Base-by-base conservation (phyloP, 2,113 vertebrate species). In the Aspiorhynchus laticeps region DNA sequence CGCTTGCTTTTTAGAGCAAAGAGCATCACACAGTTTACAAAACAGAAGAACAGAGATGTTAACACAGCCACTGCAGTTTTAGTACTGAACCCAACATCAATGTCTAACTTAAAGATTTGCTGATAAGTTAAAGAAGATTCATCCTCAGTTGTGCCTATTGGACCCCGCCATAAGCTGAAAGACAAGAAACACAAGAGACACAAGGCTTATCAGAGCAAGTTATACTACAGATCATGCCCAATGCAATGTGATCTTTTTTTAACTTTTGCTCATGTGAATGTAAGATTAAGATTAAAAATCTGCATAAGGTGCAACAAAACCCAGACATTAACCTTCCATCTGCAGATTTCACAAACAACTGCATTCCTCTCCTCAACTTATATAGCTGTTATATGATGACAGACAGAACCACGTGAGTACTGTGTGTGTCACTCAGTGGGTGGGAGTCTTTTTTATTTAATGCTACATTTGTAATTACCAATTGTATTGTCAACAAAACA, bases 21-120 rank as follows among this genome's bases (percentile, higher is more conserved):
- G 75, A 90, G 71, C 87, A 89, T 88, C 17, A 90, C 51, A 38
- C 56, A 63, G n/a, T 88, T 87, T 83, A 89, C 38, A 82, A 77
- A 85, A 19, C 85, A n/a, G 33, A 90, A 90, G 38, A 87, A 84
- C 8, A 88, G 74, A 61, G 74, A 56, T 17, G 83, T 67, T 17
- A 80, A 38, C 31, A 84, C 75, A 36, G 73, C 31, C 63, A 84
- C 65, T n/a, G 33, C 81, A 75, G 51, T 84, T 67, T 84, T 84
- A 56, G 28, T 15, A 8, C 43, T 48, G 31, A 4, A 5, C 87
- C 84, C 87, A 51, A 74, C n/a, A 75, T 81, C 38, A 28, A 76
- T 19, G 1, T 59, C 9, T 7, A 36, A 3, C 19, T 7, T 46
- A 51, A 33, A 85, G 17, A 67, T 14, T 65, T 67, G 78, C 41